Percentiles rank a stretch among this genome's conserved stretches.
Evolutionary conservation across 2,113 vertebrate species (phyloP).

Genomic region (Fregetta grallaria): DNA sequence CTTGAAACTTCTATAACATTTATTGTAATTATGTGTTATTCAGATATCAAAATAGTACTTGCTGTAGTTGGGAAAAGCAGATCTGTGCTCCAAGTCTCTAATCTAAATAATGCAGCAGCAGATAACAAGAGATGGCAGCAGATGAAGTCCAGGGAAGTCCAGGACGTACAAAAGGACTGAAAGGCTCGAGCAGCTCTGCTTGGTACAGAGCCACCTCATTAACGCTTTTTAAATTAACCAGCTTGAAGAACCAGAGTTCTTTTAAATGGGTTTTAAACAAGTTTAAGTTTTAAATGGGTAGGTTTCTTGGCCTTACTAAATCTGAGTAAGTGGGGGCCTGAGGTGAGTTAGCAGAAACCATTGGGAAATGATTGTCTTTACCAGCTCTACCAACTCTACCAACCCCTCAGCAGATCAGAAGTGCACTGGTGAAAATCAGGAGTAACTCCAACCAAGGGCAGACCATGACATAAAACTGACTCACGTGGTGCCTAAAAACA

Average conservation of each 20-base stretch:
- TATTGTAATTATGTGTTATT: neutral
- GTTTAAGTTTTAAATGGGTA: neutral
- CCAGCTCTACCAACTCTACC: neutral
- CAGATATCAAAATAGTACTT: neutral
- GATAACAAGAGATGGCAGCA: neutral
- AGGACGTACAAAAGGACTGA: neutral
- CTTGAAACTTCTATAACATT: neutral
- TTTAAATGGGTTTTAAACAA: neutral
- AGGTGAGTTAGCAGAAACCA: neutral
- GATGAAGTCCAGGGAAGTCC: neutral
- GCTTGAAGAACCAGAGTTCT: neutral
- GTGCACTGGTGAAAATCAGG: neutral
- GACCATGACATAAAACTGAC: neutral
- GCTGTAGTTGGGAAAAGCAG: neutral
- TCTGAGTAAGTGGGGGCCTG: neutral
- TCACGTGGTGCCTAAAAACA: neutral
- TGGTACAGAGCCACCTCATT: neutral
- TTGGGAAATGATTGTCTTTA: neutral
- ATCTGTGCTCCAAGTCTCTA: neutral
- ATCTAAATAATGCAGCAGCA: neutral
- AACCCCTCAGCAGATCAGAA: neutral
- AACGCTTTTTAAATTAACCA: neutral
- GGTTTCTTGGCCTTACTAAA: neutral
- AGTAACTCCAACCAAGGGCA: neutral
- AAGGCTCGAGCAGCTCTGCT: neutral